Conservation (phyloP, 2,888 invertebrate genomes). For the Encarsia formosa region DNA sequence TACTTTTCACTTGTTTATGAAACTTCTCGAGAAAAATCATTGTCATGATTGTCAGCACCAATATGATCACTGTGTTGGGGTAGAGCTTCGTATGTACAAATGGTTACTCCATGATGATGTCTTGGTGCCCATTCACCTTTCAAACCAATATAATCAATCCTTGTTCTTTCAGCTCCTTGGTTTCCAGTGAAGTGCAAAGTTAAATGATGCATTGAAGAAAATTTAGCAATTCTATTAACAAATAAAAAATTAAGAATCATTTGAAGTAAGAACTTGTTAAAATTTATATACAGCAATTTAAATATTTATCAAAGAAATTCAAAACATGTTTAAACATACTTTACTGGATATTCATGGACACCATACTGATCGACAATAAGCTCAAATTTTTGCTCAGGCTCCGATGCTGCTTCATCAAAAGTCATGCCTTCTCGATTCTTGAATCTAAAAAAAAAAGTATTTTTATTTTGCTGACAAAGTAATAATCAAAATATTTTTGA, state of each 20-base stretch:
- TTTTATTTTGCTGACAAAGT: slow-evolving; percentile 4
- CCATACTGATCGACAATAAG: slow-evolving; percentile 75
- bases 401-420: slow-evolving; percentile 76
- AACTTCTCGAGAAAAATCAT: slow-evolving; percentile 22
- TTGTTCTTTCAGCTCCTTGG: slow-evolving; percentile 80
- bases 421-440: slow-evolving; percentile 93
- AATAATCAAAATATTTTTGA: slow-evolving; percentile 9
- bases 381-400: slow-evolving; percentile 87
- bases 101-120: slow-evolving; percentile 83
- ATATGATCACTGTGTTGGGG: slow-evolving; percentile 86
- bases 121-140: slow-evolving; percentile 87
- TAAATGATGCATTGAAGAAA: slow-evolving; percentile 84
- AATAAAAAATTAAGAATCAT: too few relatives aligned
- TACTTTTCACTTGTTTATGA: too few relatives aligned
- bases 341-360: slow-evolving; percentile 81
- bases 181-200: slow-evolving; percentile 87
- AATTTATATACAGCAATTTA: too few relatives aligned
- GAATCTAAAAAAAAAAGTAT: slow-evolving; percentile 58
- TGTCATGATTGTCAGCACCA: slow-evolving; percentile 33
- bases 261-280: too few relatives aligned
- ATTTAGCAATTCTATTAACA: slow-evolving; percentile 77
- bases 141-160: slow-evolving; percentile 90
- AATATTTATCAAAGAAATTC: neutral
- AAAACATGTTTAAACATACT: slow-evolving; percentile 60
- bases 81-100: slow-evolving; percentile 83